phyloP scores from a whole-genome alignment of 1,140 invertebrate species.

The Drosophila kohkoa region DNA sequence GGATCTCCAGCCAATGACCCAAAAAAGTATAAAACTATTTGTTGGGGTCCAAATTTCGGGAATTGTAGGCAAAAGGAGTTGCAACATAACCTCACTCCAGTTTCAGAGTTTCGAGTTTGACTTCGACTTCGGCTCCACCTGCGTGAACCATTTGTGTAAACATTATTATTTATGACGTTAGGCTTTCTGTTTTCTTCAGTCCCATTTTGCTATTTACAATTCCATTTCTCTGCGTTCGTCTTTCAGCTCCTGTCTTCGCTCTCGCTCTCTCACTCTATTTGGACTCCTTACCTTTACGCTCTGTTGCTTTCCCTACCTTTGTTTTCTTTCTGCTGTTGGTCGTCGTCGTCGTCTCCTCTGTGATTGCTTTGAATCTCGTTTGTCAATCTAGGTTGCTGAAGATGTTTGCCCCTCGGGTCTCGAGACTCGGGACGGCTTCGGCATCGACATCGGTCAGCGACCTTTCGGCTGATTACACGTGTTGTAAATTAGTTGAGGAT shows the following conservation, averaged over 20 bases:
- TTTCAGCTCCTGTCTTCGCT: slow-evolving; percentile 23
- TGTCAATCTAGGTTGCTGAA: slow-evolving; percentile 76
- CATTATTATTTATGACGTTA: slow-evolving; percentile 77
- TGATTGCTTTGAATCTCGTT: slow-evolving; percentile 78
- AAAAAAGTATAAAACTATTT: slow-evolving; percentile 49
- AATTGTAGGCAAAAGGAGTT: slow-evolving; percentile 56
- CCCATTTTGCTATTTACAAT: slow-evolving; percentile 56
- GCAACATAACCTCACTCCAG: slow-evolving; percentile 15
- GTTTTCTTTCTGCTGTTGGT: slow-evolving; percentile 36
- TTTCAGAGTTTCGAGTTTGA: not conserved
- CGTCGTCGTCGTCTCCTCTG: slow-evolving; percentile 34
- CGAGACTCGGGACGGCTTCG: slow-evolving; percentile 47
- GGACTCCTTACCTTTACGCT: slow-evolving; percentile 75
- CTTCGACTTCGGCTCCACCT: slow-evolving; percentile 32
- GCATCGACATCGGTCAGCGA: slow-evolving; percentile 74
- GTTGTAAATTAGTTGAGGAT: slow-evolving; percentile 82
- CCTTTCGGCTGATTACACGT: slow-evolving; percentile 72
- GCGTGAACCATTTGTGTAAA: slow-evolving; percentile 80
- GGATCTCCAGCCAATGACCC: slow-evolving; percentile 66
- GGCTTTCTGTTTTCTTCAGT: slow-evolving; percentile 19
- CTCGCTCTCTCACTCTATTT: slow-evolving; percentile 14
- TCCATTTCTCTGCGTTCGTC: slow-evolving; percentile 45
- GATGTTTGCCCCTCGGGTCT: slow-evolving; percentile 61
- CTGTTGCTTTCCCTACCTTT: slow-evolving; percentile 56
- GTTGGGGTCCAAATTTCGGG: slow-evolving; percentile 51